Evolutionary conservation across 1,140 invertebrate species (phyloP).

Genomic region (Lepidurus apus): DNA sequence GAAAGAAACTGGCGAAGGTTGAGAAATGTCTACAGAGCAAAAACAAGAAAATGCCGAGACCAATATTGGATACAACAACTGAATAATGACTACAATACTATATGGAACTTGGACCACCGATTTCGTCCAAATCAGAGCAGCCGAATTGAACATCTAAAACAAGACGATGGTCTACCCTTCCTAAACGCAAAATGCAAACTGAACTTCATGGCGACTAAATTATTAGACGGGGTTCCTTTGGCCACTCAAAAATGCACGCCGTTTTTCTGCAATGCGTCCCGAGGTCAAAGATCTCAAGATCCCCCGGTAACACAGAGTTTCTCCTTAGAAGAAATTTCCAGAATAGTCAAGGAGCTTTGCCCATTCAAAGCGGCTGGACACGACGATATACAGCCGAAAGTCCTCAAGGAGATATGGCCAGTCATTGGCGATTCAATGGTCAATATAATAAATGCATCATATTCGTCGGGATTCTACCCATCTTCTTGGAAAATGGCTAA

Average conservation of each 20-base stretch:
- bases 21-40: not conserved
- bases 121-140: not conserved
- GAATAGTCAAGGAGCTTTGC: not conserved
- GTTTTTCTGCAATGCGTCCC: not conserved
- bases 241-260: not conserved
- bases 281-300: not conserved
- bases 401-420: not conserved
- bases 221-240: not conserved
- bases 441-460: not conserved
- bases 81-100: conserved; percentile 9
- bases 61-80: conserved; percentile 24
- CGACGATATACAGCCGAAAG: not conserved
- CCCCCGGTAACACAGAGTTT: not conserved
- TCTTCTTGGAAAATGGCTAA: conserved; percentile 5
- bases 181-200: not conserved
- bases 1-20: not conserved
- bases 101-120: not conserved
- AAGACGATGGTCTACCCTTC: conserved; percentile 10
- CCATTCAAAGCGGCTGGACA: conserved; percentile 5
- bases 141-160: not conserved
- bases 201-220: not conserved
- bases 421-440: not conserved
- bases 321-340: conserved; percentile 22
- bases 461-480: not conserved
- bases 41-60: conserved; percentile 6